These are phyloP conservation scores for Phortica okadai DNA, from an alignment of 2,888 invertebrate genomes.

Conservation along the genomic window DNA sequence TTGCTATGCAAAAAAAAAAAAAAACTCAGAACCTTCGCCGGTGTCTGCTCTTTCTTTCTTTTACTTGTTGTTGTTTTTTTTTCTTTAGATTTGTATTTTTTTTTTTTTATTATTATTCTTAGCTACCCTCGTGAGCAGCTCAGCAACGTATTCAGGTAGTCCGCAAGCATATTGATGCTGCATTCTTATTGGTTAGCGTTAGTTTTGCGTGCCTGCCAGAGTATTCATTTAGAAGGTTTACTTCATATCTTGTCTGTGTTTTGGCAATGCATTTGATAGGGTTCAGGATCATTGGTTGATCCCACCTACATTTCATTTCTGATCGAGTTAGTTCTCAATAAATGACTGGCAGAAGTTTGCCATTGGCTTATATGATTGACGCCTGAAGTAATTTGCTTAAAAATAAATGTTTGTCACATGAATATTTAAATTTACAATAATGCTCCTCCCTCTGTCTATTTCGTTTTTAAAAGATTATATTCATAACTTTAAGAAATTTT, in stretches of 20 bases:
- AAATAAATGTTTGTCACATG: too few species aligned
- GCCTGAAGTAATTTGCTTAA: too few species aligned
- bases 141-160: slow-evolving; percentile 24
- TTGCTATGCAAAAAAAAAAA: slow-evolving; percentile 28
- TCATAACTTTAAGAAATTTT: too few species aligned
- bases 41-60: slow-evolving; percentile 20
- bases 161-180: slow-evolving; percentile 18
- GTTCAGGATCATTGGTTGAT: neutral
- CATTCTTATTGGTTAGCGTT: slow-evolving; percentile 25
- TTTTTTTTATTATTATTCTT: neutral
- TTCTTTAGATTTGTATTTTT: neutral
- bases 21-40: neutral
- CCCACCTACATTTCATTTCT: neutral
- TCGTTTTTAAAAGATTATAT: too few species aligned
- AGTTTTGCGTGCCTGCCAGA: slow-evolving; percentile 12
- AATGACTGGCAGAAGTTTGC: neutral
- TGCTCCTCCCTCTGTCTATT: too few species aligned
- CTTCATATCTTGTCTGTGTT: slow-evolving; percentile 1
- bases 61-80: slow-evolving; percentile 51
- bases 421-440: too few species aligned
- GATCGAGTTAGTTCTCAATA: neutral
- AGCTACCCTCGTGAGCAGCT: neutral
- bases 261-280: slow-evolving; percentile 7
- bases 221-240: slow-evolving; percentile 3
- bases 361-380: neutral